Conservation (phyloP, 2,797 vertebrate species). For the Hapalemur alaotrensis region DNA sequence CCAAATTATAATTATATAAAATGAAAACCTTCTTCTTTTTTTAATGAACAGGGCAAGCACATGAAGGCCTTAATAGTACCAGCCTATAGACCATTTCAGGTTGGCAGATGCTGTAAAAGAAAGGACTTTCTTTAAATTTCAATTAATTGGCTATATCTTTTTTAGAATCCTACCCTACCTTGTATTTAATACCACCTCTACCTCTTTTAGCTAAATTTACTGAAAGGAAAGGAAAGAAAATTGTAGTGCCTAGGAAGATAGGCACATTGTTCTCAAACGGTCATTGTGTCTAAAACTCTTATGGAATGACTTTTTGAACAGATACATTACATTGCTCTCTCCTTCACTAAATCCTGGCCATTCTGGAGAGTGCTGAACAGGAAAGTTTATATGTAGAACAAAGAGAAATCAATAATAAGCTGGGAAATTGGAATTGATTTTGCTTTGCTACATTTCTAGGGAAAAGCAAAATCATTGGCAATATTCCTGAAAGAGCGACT, state of each 20-base stretch:
- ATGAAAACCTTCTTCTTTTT: not conserved
- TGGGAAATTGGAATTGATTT: slow-evolving; percentile 19
- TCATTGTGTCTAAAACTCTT: not conserved
- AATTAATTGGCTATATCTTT: not conserved
- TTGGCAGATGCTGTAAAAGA: not conserved
- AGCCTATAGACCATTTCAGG: not conserved
- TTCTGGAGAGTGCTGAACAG: slow-evolving; percentile 12
- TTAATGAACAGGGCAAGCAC: not conserved
- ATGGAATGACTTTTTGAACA: slow-evolving; percentile 20
- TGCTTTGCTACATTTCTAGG: not conserved
- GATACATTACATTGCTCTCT: not conserved
- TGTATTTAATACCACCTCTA: not conserved
- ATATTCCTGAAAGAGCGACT: not conserved
- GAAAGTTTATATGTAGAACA: slow-evolving; percentile 34
- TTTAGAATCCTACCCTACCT: not conserved
- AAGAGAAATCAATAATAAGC: slow-evolving; percentile 46
- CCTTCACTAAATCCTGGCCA: not conserved
- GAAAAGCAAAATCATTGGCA: not conserved
- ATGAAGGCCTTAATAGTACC: not conserved
- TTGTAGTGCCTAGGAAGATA: not conserved
- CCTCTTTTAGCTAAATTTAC: not conserved
- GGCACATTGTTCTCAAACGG: not conserved
- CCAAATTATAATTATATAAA: not conserved
- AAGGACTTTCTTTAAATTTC: not conserved
- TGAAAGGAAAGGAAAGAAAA: not conserved